Percentiles rank a stretch among this genome's conserved stretches.
Conservation (phyloP, 2,797 vertebrate species). For the Euthynnus affinis region DNA sequence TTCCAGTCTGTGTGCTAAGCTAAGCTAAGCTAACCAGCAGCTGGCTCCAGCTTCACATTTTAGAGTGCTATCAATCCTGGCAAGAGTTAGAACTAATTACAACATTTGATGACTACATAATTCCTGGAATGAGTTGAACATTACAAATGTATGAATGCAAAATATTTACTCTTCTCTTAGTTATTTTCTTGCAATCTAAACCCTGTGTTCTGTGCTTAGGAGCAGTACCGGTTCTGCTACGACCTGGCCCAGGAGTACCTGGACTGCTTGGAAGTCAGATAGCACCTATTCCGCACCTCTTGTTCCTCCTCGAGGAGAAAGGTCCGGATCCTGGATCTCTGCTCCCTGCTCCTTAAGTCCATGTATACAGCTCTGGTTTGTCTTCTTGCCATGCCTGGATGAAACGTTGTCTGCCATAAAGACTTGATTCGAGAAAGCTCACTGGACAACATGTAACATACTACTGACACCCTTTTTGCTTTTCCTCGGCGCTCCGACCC, state of each 20-base stretch:
- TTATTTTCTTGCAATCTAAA: too few species aligned
- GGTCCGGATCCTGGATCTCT: conserved; percentile 46
- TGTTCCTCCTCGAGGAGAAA: conserved; percentile 41
- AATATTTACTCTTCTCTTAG: not conserved
- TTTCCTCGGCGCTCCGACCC: conserved; percentile 58
- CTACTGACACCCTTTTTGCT: conserved; percentile 55
- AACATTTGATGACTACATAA: too few species aligned
- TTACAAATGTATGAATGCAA: not conserved
- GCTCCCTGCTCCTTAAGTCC: conserved; percentile 45
- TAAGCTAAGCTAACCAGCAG: too few species aligned
- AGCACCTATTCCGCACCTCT: conserved; percentile 81
- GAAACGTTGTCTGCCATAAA: conserved; percentile 59
- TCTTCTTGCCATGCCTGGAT: conserved; percentile 66
- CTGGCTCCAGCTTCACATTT: too few species aligned
- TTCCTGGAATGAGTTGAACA: too few species aligned
- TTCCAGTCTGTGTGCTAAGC: too few species aligned
- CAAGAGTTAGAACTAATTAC: too few species aligned
- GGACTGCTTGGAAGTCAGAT: conserved; percentile 94
- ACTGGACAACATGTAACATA: conserved; percentile 68
- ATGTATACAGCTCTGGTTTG: conserved; percentile 66
- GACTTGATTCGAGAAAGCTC: conserved; percentile 53
- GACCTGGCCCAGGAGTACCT: conserved; percentile 96
- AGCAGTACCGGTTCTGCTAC: conserved; percentile 98
- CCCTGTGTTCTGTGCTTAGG: conserved; percentile 79
- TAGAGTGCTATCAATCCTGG: too few species aligned